Conservation (phyloP, 2,888 invertebrate species). For the Drosophila longiperda region DNA sequence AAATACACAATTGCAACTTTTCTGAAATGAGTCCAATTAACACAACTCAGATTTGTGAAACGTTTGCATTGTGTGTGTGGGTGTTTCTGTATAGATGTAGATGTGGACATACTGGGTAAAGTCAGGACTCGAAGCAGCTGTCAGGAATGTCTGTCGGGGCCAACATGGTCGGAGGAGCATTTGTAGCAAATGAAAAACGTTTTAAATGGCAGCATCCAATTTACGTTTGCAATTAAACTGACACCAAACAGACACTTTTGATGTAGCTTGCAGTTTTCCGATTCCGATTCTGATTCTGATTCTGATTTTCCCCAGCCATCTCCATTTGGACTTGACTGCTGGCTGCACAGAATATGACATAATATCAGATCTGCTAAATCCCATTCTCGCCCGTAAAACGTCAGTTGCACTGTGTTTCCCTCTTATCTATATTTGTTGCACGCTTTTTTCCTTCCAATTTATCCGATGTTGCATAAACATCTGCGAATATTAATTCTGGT, state of each 20-base stretch:
- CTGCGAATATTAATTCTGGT: not conserved
- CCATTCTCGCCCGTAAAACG: conserved; percentile 13
- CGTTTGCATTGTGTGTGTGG: conserved; percentile 61
- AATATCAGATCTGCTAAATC: conserved; percentile 42
- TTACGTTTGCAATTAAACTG: conserved; percentile 83
- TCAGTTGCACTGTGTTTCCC: conserved; percentile 17
- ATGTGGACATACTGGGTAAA: conserved; percentile 9
- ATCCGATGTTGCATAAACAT: conserved; percentile 32
- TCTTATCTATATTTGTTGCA: not conserved
- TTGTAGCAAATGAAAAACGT: conserved; percentile 77
- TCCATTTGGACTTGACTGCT: conserved; percentile 8
- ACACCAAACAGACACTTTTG: conserved; percentile 82
- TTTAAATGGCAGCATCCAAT: conserved; percentile 81
- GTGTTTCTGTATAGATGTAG: not conserved
- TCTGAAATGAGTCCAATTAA: conserved; percentile 78
- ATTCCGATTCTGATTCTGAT: not conserved
- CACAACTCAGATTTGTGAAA: conserved; percentile 76
- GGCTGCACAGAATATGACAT: conserved; percentile 46
- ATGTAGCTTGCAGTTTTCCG: conserved; percentile 65
- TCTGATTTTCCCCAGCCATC: not conserved
- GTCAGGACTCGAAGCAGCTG: conserved; percentile 44
- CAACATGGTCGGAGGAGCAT: conserved; percentile 36
- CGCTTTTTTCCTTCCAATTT: conserved; percentile 1
- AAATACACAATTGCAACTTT: conserved; percentile 67
- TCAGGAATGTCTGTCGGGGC: conserved; percentile 65